A percentile compares a stretch with the other conserved stretches of the same genome.
These are phyloP conservation scores for Andrena dorsata DNA, from an alignment of 2,888 invertebrate genomes.

Conservation along the genomic window DNA sequence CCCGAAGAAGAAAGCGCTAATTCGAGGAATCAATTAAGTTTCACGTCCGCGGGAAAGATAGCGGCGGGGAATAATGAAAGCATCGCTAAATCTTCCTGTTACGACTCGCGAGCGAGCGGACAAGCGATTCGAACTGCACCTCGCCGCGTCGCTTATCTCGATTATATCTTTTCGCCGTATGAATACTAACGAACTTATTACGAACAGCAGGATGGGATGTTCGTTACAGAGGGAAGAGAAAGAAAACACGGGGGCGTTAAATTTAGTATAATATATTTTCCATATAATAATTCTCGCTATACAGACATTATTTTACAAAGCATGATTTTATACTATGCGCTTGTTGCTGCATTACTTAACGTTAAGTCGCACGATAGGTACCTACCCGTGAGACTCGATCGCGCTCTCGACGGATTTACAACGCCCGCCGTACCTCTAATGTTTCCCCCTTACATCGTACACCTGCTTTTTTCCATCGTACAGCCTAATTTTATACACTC, in stretches of 20 bases:
- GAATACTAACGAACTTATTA: conserved; percentile 46
- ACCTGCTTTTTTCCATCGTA: conserved; percentile 46
- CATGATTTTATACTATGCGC: conserved; percentile 79
- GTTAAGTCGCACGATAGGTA: conserved; percentile 72
- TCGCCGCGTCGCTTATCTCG: conserved; percentile 22
- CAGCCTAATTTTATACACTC: conserved; percentile 82
- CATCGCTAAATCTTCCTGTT: conserved; percentile 25
- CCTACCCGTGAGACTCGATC: conserved; percentile 44
- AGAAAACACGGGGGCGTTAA: conserved; percentile 69
- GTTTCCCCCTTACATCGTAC: conserved; percentile 26
- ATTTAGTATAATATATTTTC: conserved; percentile 85
- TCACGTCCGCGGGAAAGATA: conserved; percentile 17
- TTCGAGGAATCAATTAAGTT: conserved; percentile 48
- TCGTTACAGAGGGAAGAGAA: not conserved
- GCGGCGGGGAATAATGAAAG: conserved; percentile 38
- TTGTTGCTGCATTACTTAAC: conserved; percentile 78
- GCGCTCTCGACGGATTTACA: conserved; percentile 34
- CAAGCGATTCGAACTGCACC: conserved; percentile 30
- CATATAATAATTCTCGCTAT: conserved; percentile 85
- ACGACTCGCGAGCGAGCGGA: conserved; percentile 24
- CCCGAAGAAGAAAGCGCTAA: conserved; percentile 49
- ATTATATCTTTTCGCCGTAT: conserved; percentile 17
- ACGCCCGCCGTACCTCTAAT: conserved; percentile 30
- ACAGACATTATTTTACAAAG: conserved; percentile 85
- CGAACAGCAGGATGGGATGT: not conserved